Conservation (phyloP, 2,797 vertebrate genomes). For the Chaetophractus vellerosus region DNA sequence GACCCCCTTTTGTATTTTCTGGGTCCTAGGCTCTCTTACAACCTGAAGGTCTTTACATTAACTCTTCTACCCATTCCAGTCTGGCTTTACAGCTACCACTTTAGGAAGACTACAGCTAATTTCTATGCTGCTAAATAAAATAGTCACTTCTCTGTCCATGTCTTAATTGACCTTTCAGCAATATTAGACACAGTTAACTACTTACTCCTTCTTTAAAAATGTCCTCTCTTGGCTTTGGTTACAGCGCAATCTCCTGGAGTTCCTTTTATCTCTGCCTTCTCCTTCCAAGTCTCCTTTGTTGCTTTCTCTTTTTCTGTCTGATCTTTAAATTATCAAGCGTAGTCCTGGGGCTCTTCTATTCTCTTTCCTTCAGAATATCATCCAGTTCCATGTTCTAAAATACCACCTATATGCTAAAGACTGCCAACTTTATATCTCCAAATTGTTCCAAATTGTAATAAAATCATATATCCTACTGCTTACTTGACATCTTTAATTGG, state of each 20-base stretch:
- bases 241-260: background rate
- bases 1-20: slow-evolving; percentile 38
- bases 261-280: background rate
- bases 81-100: background rate
- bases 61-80: background rate
- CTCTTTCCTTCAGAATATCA: background rate
- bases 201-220: background rate
- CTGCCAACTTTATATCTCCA: slow-evolving; percentile 35
- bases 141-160: background rate
- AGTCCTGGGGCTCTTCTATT: slow-evolving; percentile 20
- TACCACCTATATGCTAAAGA: background rate
- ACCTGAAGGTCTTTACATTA: slow-evolving; percentile 7
- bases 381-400: background rate
- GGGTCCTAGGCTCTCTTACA: slow-evolving; percentile 17
- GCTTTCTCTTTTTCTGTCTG: background rate
- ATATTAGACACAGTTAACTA: background rate
- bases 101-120: slow-evolving; percentile 12
- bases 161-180: slow-evolving; percentile 5
- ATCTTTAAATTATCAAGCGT: slow-evolving; percentile 44
- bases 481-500: slow-evolving; percentile 30
- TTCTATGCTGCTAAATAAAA: slow-evolving; percentile 31
- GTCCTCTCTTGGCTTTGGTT: background rate
- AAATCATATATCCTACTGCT: background rate
- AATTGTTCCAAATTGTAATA: too few relatives aligned
- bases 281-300: slow-evolving; percentile 4